A percentile compares a stretch with the other conserved stretches of the same genome.
Conservation (phyloP, 2,888 invertebrate species). For the Drosophila austrosaltans region DNA sequence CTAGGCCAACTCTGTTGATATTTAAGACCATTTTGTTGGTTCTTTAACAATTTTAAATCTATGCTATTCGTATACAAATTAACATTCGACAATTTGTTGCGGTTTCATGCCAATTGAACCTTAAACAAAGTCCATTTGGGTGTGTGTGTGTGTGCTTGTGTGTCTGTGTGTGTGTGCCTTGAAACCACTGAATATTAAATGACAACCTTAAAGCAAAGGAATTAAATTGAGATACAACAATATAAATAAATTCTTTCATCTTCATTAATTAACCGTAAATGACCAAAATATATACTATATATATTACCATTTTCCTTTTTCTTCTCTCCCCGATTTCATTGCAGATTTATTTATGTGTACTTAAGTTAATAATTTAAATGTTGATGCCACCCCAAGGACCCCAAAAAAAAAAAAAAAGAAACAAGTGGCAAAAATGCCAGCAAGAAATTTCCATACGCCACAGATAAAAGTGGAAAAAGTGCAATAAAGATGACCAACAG, state of each 20-base stretch:
- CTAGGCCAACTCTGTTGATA: neutral
- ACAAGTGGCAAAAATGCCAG: slow-evolving; percentile 4
- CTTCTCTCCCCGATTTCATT: slow-evolving; percentile 25
- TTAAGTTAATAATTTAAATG: slow-evolving; percentile 70
- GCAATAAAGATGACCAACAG: slow-evolving; percentile 36
- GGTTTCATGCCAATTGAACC: slow-evolving; percentile 16
- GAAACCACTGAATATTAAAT: slow-evolving; percentile 7
- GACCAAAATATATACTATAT: neutral
- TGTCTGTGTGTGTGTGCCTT: too few relatives aligned
- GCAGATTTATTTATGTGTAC: slow-evolving; percentile 54
- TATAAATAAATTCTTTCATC: slow-evolving; percentile 8
- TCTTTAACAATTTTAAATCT: slow-evolving; percentile 17
- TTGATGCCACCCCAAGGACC: slow-evolving; percentile 67
- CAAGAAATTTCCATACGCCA: slow-evolving; percentile 13
- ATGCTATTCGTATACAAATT: slow-evolving; percentile 20
- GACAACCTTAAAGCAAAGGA: slow-evolving; percentile 2
- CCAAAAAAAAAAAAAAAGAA: slow-evolving; percentile 1
- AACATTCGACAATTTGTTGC: slow-evolving; percentile 24
- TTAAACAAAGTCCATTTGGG: neutral
- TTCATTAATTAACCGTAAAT: slow-evolving; percentile 48
- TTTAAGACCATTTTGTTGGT: slow-evolving; percentile 7
- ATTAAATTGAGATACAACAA: slow-evolving; percentile 1
- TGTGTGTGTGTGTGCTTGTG: neutral
- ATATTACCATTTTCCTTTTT: slow-evolving; percentile 23
- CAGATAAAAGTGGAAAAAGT: slow-evolving; percentile 45